Evolutionary conservation across 2,888 invertebrate genomes (phyloP), one percentile per base, ranked within the genome.

Genomic region (Myopa testacea): DNA sequence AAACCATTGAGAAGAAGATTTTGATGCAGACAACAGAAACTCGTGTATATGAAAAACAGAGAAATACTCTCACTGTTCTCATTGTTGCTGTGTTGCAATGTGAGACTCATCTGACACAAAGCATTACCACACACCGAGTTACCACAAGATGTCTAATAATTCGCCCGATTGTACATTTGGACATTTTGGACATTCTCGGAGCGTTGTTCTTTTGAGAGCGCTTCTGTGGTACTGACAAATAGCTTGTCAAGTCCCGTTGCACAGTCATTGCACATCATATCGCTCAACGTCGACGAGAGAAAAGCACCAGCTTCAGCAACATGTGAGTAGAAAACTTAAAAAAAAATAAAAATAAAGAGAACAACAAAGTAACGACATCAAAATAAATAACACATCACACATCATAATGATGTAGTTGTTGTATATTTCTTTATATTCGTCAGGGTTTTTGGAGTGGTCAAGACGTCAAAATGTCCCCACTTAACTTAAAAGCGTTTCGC

Each of bases 111-210:
- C 45, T 45, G 45, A 63, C 19, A 34, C 26, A 63, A 4, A 19
- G n/a, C 8, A 16, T 65, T 38, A 52, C 67, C 75, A 38, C 75
- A 34, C 63, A 63, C 34, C 0, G n/a, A 62, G 62, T 65, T 38
- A 52, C 67, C 75, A 38, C 75, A 75, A 67, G 67, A 75, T 67
- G 75, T 40, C 75, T 52, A 67, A 75, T 75, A 75, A 75, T 75
- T 55, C 40, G 67, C 67, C 58, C 67, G 67, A 75, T 75, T 75
- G 74, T 63, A 65, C 52, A 74, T 52, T 52, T 52, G 74, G 74
- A 67, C 75, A 75, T 68, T 40, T 67, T 38, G 55, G 14, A 37
- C 65, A 14, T 65, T 38, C 10, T 34, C 62, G 10, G 34, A n/a
- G 14, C 62, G 62, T 26, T 62, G 62, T 14, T 62, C 62, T 62